Evolutionary conservation across 2,888 invertebrate genomes (phyloP).

Genomic region (Apeira syringaria): DNA sequence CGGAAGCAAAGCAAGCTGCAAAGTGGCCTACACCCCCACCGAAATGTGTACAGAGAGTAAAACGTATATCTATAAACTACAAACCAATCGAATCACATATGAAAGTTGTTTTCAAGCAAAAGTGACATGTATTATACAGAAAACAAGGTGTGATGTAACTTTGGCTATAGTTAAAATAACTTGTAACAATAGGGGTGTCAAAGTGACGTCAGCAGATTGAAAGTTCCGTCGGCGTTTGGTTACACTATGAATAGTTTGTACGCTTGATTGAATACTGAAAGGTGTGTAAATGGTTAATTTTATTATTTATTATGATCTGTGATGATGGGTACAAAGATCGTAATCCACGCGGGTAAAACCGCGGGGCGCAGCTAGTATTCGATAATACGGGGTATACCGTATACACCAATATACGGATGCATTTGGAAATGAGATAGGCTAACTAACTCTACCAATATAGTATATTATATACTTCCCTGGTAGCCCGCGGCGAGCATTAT

Average conservation of each 20-base stretch:
- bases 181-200: conserved; percentile 39
- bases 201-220: conserved; percentile 54
- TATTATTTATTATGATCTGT: no score
- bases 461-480: neutral
- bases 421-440: neutral
- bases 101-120: conserved; percentile 12
- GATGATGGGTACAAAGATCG: no score
- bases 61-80: conserved; percentile 26
- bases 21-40: conserved; percentile 49
- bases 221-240: conserved; percentile 59
- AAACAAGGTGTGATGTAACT: neutral
- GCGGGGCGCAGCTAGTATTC: no score
- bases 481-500: conserved; percentile 62
- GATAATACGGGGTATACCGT: no score
- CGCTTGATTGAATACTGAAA: conserved; percentile 49
- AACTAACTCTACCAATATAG: neutral
- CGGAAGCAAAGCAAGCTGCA: conserved; percentile 75
- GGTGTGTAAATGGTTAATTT: conserved; percentile 30
- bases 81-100: neutral
- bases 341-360: no score
- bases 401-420: no score
- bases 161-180: neutral
- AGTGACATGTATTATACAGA: conserved; percentile 17
- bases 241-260: conserved; percentile 41
- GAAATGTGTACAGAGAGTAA: conserved; percentile 32